These are phyloP conservation scores for Anguilla pacifica DNA, from an alignment of 2,797 vertebrate species.

Conservation along the genomic window DNA sequence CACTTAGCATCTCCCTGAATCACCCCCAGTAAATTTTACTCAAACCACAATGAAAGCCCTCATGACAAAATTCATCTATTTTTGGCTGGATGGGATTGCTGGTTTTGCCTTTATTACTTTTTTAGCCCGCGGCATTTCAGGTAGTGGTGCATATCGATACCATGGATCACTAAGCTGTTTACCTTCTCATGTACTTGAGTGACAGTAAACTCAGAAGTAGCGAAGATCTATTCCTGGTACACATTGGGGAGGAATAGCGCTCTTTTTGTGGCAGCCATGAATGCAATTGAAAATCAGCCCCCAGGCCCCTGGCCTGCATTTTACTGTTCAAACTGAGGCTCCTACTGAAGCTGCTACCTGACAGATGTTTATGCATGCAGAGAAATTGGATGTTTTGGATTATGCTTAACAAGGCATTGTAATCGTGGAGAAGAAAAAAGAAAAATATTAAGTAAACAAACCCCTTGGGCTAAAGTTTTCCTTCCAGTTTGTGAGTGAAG, in stretches of 20 bases:
- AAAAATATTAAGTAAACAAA: slow-evolving; percentile 5
- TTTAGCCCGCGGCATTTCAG: background rate
- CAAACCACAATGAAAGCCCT: background rate
- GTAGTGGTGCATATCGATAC: background rate
- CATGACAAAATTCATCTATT: slow-evolving; percentile 1
- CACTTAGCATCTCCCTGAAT: background rate
- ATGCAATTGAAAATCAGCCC: slow-evolving; percentile 12
- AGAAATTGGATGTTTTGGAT: slow-evolving; percentile 9
- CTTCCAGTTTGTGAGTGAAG: background rate
- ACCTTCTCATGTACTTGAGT: background rate
- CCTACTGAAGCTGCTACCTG: slow-evolving; percentile 4
- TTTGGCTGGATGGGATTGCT: background rate
- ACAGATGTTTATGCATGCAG: slow-evolving; percentile 19
- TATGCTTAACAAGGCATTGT: background rate
- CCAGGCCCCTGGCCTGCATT: background rate
- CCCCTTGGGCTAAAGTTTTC: slow-evolving; percentile 10
- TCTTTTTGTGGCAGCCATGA: background rate
- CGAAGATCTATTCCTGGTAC: background rate
- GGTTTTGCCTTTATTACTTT: background rate
- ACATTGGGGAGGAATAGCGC: background rate
- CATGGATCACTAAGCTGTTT: background rate
- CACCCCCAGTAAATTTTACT: background rate
- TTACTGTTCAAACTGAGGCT: background rate
- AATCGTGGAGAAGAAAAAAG: slow-evolving; percentile 9
- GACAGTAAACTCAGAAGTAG: background rate